Percentiles rank a stretch among this genome's conserved stretches.
These are phyloP conservation scores for Pristis pectinata DNA, from an alignment of 2,797 vertebrate genomes.

Conservation along the genomic window DNA sequence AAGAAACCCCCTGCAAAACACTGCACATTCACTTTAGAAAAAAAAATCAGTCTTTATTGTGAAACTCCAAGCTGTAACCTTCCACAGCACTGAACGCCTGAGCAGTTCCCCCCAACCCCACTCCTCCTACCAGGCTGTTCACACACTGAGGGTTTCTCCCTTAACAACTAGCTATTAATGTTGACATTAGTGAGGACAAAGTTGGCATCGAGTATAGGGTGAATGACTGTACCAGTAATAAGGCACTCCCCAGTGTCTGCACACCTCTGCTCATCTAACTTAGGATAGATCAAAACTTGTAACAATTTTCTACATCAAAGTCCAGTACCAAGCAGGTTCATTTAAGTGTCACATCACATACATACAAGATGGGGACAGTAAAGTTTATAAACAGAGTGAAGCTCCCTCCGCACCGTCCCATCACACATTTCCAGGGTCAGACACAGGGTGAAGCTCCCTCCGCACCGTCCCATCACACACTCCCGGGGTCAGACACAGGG, in stretches of 20 bases:
- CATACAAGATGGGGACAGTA: too few species aligned
- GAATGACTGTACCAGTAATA: neutral
- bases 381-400: too few species aligned
- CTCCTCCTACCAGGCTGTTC: neutral
- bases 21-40: neutral
- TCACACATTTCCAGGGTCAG: too few species aligned
- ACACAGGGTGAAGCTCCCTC: too few species aligned
- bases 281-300: neutral
- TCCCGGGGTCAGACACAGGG: too few species aligned
- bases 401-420: too few species aligned
- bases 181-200: neutral
- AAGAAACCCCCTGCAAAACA: neutral
- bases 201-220: too few species aligned
- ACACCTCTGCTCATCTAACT: neutral
- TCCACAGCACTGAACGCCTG: neutral
- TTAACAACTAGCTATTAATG: neutral
- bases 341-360: too few species aligned
- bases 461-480: too few species aligned
- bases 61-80: neutral
- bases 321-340: neutral
- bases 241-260: neutral
- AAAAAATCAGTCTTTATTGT: conserved; percentile 16
- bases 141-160: neutral
- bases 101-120: neutral
- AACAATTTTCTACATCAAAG: neutral